Conservation (phyloP, 2,888 invertebrate genomes). For the Aphodius sticticus region DNA sequence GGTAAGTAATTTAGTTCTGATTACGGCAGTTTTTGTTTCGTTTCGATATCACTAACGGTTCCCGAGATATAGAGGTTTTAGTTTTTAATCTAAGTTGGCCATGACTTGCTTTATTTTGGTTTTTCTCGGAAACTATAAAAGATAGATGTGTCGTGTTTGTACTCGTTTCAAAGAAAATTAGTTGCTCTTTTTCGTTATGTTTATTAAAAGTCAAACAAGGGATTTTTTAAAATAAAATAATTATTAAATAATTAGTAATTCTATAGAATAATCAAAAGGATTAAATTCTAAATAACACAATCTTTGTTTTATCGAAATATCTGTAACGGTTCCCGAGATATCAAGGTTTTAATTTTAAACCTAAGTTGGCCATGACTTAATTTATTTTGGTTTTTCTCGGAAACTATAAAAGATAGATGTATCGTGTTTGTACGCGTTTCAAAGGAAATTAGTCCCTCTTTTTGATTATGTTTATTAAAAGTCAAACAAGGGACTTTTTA, state of each 20-base stretch:
- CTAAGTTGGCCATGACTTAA: background rate
- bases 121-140: background rate
- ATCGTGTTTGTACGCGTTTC: no score
- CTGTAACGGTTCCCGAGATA: background rate
- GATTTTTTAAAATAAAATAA: background rate
- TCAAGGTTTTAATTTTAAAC: background rate
- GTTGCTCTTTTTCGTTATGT: background rate
- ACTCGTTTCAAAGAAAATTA: background rate
- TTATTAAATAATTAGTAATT: no score
- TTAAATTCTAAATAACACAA: background rate
- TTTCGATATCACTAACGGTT: background rate
- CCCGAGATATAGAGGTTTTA: background rate
- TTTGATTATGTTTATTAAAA: no score
- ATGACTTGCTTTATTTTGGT: background rate
- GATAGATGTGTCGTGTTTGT: background rate
- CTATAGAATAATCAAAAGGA: no score
- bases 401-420: no score
- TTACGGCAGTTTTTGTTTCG: background rate
- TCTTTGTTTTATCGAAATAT: background rate
- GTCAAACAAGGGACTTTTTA: background rate
- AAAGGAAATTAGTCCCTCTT: no score
- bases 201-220: background rate
- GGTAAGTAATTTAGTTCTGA: constrained; percentile 43
- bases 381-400: constrained; percentile 4
- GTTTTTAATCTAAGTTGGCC: background rate